Evolutionary conservation across 2,797 vertebrate species (phyloP).

Genomic region (Hyperoplus lanceolatus): DNA sequence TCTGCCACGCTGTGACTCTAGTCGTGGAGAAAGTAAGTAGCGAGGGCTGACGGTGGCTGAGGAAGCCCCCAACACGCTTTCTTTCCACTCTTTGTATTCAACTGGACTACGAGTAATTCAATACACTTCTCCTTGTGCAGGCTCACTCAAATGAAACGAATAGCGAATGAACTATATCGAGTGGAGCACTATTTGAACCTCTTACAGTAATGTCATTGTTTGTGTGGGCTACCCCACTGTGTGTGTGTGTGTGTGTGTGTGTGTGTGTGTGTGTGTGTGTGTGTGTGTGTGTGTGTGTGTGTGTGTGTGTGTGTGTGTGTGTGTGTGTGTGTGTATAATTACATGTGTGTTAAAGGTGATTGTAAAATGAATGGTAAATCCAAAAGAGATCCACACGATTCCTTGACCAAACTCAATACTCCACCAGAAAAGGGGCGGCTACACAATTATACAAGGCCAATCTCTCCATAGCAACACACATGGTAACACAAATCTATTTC

Average conservation of each 20-base stretch:
- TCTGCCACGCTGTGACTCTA: slow-evolving; percentile 49
- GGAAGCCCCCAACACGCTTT: slow-evolving; percentile 71
- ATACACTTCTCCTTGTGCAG: slow-evolving; percentile 75
- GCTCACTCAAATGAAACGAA: slow-evolving; percentile 74
- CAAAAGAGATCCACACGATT: slow-evolving; percentile 52
- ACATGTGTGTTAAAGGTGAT: background rate
- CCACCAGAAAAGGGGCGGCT: slow-evolving; percentile 38
- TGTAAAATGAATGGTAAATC: slow-evolving; percentile 52
- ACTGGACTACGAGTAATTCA: slow-evolving; percentile 80
- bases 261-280: slow-evolving; percentile 17
- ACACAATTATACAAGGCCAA: slow-evolving; percentile 61
- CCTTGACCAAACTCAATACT: slow-evolving; percentile 64
- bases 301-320: slow-evolving; percentile 11
- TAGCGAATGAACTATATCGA: slow-evolving; percentile 68
- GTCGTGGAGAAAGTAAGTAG: slow-evolving; percentile 33
- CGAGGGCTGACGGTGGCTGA: slow-evolving; percentile 37
- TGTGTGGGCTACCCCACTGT: slow-evolving; percentile 34
- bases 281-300: background rate
- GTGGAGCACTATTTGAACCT: slow-evolving; percentile 59
- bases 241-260: slow-evolving; percentile 35
- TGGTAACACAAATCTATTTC: slow-evolving; percentile 82
- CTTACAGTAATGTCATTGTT: slow-evolving; percentile 59
- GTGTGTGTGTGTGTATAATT: background rate
- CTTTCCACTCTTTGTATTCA: slow-evolving; percentile 78
- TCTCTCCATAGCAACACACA: slow-evolving; percentile 84